These are phyloP conservation scores for Rhogogaster chlorosoma DNA, from an alignment of 2,888 invertebrate species.

Conservation along the genomic window DNA sequence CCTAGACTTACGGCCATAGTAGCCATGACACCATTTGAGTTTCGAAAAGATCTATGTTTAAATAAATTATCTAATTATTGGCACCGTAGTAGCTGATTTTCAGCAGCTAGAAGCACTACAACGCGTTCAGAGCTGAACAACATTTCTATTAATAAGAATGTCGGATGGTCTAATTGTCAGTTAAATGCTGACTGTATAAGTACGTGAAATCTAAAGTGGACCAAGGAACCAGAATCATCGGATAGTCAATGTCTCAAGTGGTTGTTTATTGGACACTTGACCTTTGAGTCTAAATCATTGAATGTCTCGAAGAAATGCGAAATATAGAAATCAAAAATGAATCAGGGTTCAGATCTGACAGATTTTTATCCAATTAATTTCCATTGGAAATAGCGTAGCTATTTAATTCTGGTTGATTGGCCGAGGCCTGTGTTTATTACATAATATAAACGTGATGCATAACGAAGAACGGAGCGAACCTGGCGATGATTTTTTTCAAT, in stretches of 20 bases:
- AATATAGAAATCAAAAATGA: neutral
- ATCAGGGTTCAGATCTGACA: neutral
- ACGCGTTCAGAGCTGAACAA: neutral
- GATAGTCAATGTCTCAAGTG: neutral
- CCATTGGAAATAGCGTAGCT: neutral
- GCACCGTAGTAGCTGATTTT: neutral
- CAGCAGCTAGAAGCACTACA: neutral
- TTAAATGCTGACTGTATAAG: neutral
- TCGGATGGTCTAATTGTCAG: constrained; percentile 2
- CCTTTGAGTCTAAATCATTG: neutral
- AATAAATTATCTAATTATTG: constrained; percentile 29
- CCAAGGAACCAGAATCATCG: neutral
- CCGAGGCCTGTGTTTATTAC: neutral
- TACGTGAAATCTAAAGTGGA: neutral
- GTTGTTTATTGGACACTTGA: neutral
- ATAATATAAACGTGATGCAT: neutral
- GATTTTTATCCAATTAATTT: neutral
- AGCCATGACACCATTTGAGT: neutral
- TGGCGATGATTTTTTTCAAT: neutral
- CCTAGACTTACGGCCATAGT: neutral
- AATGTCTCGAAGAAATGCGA: neutral
- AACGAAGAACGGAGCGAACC: neutral
- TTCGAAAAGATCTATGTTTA: neutral
- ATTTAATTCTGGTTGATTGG: constrained; percentile 1
- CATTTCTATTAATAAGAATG: constrained; percentile 21